phyloP scores from a whole-genome alignment of 1,140 invertebrate species.

The Asobara japonica region DNA sequence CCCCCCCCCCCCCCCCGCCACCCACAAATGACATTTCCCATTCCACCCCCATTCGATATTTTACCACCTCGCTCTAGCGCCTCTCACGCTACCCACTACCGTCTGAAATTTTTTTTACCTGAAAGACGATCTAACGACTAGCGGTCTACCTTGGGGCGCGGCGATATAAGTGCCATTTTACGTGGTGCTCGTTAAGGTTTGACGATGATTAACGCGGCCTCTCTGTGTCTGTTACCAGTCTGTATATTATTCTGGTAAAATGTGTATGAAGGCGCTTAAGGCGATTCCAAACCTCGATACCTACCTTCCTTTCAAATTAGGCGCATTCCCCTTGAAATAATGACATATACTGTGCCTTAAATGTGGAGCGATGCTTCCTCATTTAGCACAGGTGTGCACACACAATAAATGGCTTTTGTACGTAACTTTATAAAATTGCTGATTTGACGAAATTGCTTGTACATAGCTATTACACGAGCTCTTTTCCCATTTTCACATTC shows the following conservation, averaged over 20 bases:
- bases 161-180: conserved; percentile 27
- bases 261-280: background rate
- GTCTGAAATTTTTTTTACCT: conserved; percentile 25
- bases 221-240: background rate
- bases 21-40: too few species aligned
- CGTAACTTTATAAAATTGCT: background rate
- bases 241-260: background rate
- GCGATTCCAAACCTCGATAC: conserved; percentile 1
- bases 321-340: conserved; percentile 3
- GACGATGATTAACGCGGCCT: conserved; percentile 32
- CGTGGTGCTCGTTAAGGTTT: conserved; percentile 30
- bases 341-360: background rate
- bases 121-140: conserved; percentile 29
- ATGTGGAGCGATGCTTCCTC: conserved; percentile 21
- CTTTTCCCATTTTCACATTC: background rate
- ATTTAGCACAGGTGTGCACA: conserved; percentile 11
- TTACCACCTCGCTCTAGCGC: background rate
- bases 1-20: too few species aligned
- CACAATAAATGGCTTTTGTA: background rate
- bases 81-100: background rate
- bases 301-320: conserved; percentile 2
- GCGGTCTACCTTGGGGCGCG: conserved; percentile 19
- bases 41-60: background rate
- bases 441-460: background rate
- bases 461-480: background rate